Evolutionary conservation across 2,113 vertebrate species (phyloP), one percentile per base, ranked within the genome.

Genomic region (Sceloporus tristichus): DNA sequence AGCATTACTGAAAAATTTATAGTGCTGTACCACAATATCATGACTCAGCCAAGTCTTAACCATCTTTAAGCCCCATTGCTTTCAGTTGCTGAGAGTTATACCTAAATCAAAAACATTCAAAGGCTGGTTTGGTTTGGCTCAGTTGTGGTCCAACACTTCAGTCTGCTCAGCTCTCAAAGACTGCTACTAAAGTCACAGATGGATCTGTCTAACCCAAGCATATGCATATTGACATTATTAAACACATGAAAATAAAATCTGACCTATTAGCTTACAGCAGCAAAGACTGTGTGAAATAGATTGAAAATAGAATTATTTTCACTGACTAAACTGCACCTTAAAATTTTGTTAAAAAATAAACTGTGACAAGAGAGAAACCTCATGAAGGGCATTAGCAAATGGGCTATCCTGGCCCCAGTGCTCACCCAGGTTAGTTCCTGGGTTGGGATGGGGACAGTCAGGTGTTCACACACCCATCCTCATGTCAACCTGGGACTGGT

Each of bases 1-100:
- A 83, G 81, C 4, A 6, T 29, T 78, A 87, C 0, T 53, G 42
- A 1, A 90, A 87, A 91, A 93, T 90, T 85, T 27, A 86, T n/a
- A 77, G 19, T 68, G 40, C n/a, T 62, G 34, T 40, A 76, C 38
- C 11, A 76, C 5, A 81, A 34, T 38, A 81, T 18, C 10, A 68
- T 68, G 59, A 66, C 34, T 8, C 62, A 42, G 34, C 68, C 9
- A 86, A 86, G 13, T n/a, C 21, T 77, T 77, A 29, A 76, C 19
- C 4, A 53, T 18, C 7, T 86, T 68, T 68, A 78, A 68, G 19
- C 18, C 40, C 9, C 27, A 23, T 16, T 68, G 75, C n/a, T 78
- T 56, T 74, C 68, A 34, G 29, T 1, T 13, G n/a, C 9, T 66
- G n/a, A 62, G 21, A 13, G 21, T 62, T 42, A 82, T 25, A 19